phyloP scores from a whole-genome alignment of 2,888 invertebrate species.

The Pteria penguin region DNA sequence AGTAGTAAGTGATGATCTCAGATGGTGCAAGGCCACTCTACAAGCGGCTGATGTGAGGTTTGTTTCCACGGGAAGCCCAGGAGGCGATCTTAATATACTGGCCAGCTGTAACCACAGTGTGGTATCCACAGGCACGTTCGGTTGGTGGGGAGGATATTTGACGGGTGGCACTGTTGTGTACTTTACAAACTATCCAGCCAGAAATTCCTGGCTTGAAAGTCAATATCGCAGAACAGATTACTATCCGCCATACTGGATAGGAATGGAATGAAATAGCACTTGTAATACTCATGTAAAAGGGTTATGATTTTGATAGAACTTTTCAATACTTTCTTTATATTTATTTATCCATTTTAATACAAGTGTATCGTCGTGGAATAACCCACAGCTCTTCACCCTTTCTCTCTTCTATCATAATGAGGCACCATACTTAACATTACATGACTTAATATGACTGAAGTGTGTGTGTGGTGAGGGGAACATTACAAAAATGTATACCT shows the following conservation, averaged over 20 bases:
- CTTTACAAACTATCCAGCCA: slow-evolving; percentile 54
- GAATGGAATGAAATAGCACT: slow-evolving; percentile 48
- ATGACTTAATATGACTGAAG: no score
- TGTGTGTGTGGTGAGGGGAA: no score
- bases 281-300: no score
- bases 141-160: slow-evolving; percentile 76
- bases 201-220: slow-evolving; percentile 48
- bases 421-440: no score
- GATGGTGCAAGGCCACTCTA: slow-evolving; percentile 53
- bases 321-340: no score
- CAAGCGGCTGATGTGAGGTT: slow-evolving; percentile 45
- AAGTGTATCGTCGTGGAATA: no score
- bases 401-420: no score
- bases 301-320: no score
- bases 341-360: no score
- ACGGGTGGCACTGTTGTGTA: slow-evolving; percentile 66
- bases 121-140: slow-evolving; percentile 73
- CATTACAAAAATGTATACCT: no score
- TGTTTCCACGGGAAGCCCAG: slow-evolving; percentile 42
- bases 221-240: slow-evolving; percentile 52
- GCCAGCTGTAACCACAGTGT: slow-evolving; percentile 80
- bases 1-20: slow-evolving; percentile 56
- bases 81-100: slow-evolving; percentile 58
- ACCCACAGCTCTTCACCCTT: no score
- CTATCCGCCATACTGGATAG: slow-evolving; percentile 58